Evolutionary conservation across 2,113 vertebrate genomes (phyloP).

Genomic region (Globicephala melas): DNA sequence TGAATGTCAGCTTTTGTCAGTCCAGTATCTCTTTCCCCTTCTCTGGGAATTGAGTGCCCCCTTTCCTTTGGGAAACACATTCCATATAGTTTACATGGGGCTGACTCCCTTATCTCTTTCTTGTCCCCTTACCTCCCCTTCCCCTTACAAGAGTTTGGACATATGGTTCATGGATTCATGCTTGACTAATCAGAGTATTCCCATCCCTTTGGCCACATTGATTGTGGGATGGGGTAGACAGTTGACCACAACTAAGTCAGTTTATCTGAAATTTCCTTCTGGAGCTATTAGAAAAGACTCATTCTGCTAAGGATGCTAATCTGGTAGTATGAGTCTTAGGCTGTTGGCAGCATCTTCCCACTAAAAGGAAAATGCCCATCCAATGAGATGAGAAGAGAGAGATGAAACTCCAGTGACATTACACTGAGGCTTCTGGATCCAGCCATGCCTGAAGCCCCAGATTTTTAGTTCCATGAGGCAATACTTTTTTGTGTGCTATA

Average conservation of each 20-base stretch:
- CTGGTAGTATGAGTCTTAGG: not conserved
- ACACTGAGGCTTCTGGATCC: not conserved
- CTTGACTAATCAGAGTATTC: not conserved
- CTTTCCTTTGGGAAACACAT: not conserved
- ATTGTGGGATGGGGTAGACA: not conserved
- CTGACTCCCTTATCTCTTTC: not conserved
- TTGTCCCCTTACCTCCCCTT: not conserved
- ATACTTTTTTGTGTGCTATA: not conserved
- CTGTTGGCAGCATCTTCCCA: not conserved
- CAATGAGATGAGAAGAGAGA: not conserved
- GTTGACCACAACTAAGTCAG: not conserved
- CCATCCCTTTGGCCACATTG: not conserved
- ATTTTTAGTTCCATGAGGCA: not conserved
- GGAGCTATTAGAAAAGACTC: not conserved
- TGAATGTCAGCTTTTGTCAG: not conserved
- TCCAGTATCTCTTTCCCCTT: not conserved
- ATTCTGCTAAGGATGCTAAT: not conserved
- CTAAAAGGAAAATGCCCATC: not conserved
- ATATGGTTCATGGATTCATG: not conserved
- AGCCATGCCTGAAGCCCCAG: not conserved
- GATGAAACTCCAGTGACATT: not conserved
- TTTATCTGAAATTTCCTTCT: not conserved
- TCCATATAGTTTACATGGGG: not conserved
- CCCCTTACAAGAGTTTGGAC: not conserved
- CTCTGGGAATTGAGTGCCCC: not conserved